phyloP scores from a whole-genome alignment of 2,888 invertebrate species.

The Agriopis aurantiaria region DNA sequence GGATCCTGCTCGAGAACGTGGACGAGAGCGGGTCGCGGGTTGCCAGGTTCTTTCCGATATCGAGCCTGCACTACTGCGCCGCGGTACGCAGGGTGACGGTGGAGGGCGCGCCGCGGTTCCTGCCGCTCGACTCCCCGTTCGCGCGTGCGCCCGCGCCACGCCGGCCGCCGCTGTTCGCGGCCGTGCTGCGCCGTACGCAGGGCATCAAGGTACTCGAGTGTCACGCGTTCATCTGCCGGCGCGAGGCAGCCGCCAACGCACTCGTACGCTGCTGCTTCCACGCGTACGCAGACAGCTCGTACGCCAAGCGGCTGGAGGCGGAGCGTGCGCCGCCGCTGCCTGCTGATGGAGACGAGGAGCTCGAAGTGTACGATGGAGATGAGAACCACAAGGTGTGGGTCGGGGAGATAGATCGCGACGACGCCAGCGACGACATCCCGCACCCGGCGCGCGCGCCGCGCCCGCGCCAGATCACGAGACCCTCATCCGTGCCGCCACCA shows the following conservation, averaged over 20 bases:
- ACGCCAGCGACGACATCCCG: constrained; percentile 89
- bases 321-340: constrained; percentile 80
- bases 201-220: constrained; percentile 99
- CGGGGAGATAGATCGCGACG: constrained; percentile 92
- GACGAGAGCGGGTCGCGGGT: constrained; percentile 98
- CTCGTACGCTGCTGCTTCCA: constrained; percentile 98
- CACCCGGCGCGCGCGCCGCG: constrained; percentile 89
- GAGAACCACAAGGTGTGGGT: constrained; percentile 98
- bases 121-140: constrained; percentile 98
- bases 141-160: constrained; percentile 96
- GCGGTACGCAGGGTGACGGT: constrained; percentile 95
- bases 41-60: constrained; percentile 98
- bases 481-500: constrained; percentile 94
- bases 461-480: constrained; percentile 93
- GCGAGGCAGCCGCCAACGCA: constrained; percentile 98
- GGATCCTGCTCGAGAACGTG: constrained; percentile 97
- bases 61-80: constrained; percentile 97
- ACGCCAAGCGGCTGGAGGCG: constrained; percentile 93
- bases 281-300: constrained; percentile 98
- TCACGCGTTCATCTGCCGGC: constrained; percentile 99
- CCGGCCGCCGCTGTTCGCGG: constrained; percentile 98
- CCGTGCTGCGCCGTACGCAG: constrained; percentile 97
- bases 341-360: constrained; percentile 89
- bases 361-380: constrained; percentile 95
- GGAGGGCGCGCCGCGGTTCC: constrained; percentile 93